Base-by-base conservation (phyloP, 2,888 invertebrate species). In the Drosophila helvetica region DNA sequence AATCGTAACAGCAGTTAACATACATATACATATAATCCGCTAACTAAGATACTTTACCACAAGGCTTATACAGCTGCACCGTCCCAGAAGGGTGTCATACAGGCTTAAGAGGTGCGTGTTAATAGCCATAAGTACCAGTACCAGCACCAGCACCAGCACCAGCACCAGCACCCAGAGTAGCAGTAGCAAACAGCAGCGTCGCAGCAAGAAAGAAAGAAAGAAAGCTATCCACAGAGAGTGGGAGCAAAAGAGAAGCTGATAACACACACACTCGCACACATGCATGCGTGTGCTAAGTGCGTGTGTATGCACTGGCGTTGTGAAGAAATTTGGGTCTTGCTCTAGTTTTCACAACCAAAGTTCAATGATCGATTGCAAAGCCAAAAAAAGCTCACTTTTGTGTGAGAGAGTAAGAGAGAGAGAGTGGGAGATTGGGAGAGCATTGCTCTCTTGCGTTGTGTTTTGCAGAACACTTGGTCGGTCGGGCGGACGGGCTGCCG, bases 281-380 rank as follows among this genome's bases (percentile, higher is more conserved):
- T 57, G n/a, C 22, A 2, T 19, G 42, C 12, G 42, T 38, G 18
- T 25, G 12, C 12, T 33, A 33, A 33, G 33, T 33, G 15, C 15
- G 42, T 53, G 25, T 54, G 53, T 55, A 53, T 62, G 58, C 63
- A 55, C 46, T 66, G 64, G 53, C 63, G 74, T 73, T 74, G 71
- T 80, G 55, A 74, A 86, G 83, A 89, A 89, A 89, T 89, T 84
- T 88, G 83, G 89, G 89, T 89, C 89, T 89, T 88, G 89, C 88
- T 89, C 89, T 86, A 89, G 87, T 89, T 89, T 89, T 89, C 84
- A 81, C 84, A 86, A 84, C 76, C 79, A 85, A 83, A 89, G 89
- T 89, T 89, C 89, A 89, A 86, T 87, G 89, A 89, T 86, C 89
- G 88, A 87, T 85, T 80, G 85, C 82, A 87, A 74, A 86, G 75